Conservation (phyloP, 1,140 invertebrate species). For the Aleiodes sp. region DNA sequence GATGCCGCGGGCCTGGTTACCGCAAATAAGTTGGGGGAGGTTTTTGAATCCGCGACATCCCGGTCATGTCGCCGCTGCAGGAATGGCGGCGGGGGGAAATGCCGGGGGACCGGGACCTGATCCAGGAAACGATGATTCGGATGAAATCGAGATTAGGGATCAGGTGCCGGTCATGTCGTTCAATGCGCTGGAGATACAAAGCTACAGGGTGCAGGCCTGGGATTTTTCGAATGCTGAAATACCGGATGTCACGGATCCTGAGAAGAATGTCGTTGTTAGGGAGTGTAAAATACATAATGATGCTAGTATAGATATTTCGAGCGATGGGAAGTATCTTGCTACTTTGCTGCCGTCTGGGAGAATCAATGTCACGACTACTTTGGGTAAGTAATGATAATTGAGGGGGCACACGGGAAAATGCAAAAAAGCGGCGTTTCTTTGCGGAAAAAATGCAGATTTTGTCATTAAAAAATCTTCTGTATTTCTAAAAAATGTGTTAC, state of each 20-base stretch:
- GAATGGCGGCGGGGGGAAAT: slow-evolving; percentile 22
- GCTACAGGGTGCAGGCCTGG: slow-evolving; percentile 85
- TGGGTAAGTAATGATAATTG: slow-evolving; percentile 67
- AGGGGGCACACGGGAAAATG: background rate
- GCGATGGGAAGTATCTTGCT: slow-evolving; percentile 80
- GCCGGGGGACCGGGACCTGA: slow-evolving; percentile 29
- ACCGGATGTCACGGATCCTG: slow-evolving; percentile 77
- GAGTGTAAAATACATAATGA: slow-evolving; percentile 89
- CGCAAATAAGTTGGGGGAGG: background rate
- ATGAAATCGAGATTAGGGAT: slow-evolving; percentile 49
- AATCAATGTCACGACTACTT: slow-evolving; percentile 71
- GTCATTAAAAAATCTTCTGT: no score
- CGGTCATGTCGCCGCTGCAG: background rate
- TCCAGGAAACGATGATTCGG: slow-evolving; percentile 46
- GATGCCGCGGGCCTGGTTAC: background rate
- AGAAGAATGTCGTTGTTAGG: slow-evolving; percentile 80
- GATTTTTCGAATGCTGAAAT: slow-evolving; percentile 77
- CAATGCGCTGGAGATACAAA: slow-evolving; percentile 50
- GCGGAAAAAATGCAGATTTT: no score
- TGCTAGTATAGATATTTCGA: slow-evolving; percentile 85
- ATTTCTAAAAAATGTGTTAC: no score
- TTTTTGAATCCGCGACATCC: background rate
- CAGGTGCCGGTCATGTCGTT: slow-evolving; percentile 48
- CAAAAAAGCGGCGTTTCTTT: no score
- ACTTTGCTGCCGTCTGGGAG: slow-evolving; percentile 76